These are phyloP conservation scores for Petroica traversi DNA, from an alignment of 2,113 vertebrate species.

Conservation along the genomic window DNA sequence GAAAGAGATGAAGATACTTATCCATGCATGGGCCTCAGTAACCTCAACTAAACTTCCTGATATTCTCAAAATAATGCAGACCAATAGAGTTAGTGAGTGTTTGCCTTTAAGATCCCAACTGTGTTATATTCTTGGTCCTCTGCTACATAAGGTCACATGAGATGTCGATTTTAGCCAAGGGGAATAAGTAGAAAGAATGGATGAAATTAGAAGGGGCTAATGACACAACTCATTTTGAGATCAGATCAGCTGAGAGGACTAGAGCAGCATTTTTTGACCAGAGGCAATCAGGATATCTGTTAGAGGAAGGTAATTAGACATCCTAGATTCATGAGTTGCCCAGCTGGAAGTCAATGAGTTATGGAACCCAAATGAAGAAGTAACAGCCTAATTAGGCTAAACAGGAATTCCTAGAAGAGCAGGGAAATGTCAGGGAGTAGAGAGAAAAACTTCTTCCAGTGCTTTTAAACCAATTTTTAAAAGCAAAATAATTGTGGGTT, in stretches of 20 bases:
- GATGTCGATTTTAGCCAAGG: conserved; percentile 21
- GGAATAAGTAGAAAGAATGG: not conserved
- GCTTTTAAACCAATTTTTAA: not conserved
- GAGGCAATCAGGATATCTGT: conserved; percentile 31
- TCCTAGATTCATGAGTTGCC: conserved; percentile 30
- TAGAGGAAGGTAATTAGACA: conserved; percentile 66
- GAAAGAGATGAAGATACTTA: not conserved
- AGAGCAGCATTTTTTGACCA: conserved; percentile 51
- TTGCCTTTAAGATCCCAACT: not conserved
- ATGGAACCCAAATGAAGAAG: conserved; percentile 51
- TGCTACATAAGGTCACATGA: not conserved
- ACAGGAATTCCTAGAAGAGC: conserved; percentile 59
- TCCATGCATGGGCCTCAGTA: not conserved
- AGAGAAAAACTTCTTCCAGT: not conserved
- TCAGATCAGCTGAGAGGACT: conserved; percentile 38
- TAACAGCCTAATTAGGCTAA: conserved; percentile 63
- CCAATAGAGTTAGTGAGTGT: not conserved
- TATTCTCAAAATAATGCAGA: not conserved
- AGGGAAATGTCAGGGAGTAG: conserved; percentile 48
- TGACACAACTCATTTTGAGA: conserved; percentile 40
- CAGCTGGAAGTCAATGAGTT: conserved; percentile 69
- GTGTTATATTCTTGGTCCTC: not conserved
- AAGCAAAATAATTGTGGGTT: not conserved
- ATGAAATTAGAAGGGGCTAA: conserved; percentile 11
- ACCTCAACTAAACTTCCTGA: not conserved